Base-by-base conservation (phyloP, 2,888 invertebrate species). In the Hydropsyche betteni region DNA sequence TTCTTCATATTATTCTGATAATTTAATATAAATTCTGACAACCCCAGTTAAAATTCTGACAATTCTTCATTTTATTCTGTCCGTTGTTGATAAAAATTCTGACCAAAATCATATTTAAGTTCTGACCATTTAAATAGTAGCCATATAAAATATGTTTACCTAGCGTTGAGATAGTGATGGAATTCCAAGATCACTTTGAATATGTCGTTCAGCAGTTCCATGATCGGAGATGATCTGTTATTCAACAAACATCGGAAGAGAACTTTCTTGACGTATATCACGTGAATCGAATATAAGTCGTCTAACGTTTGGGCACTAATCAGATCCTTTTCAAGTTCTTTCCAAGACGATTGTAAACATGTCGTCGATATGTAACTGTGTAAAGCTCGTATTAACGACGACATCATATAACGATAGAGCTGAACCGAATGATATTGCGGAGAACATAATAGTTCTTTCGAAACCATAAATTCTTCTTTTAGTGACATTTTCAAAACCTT, bases 351-450 rank as follows among this genome's bases (percentile, higher is more conserved):
- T 72, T 92, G 90, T 38, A 94, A 86, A 38, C 94, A 93, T 71
- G 91, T 93, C 0, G 93, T 92, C 0, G 92, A 91, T 73, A 94
- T 89, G 82, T 94, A 94, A 84, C 91, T 92, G 82, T 94, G 92
- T 36, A 94, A 83, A 0, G 93, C 91, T 76, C 92, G 89, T 64
- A 94, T 89, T 82, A 94, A 91, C 75, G 94, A 92, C 38, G 91
- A 90, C 91, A 94, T 92, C 24, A 91, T 88, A 81, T 94, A 92
- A 0, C 94, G 88, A 81, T 91, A 91, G 76, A 91, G 86, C 81
- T 94, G 93, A 8, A 94, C 84, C 72, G 90, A 88, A 71, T 91
- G 89, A 84, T 93, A 93, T 77, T 94, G 93, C 0, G 89, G 88
- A 0, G 93, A 91, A 10, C 85, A 83, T 5, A 89, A 84, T 0